Conservation (phyloP, 2,888 invertebrate genomes). For the Drosophila anceps region DNA sequence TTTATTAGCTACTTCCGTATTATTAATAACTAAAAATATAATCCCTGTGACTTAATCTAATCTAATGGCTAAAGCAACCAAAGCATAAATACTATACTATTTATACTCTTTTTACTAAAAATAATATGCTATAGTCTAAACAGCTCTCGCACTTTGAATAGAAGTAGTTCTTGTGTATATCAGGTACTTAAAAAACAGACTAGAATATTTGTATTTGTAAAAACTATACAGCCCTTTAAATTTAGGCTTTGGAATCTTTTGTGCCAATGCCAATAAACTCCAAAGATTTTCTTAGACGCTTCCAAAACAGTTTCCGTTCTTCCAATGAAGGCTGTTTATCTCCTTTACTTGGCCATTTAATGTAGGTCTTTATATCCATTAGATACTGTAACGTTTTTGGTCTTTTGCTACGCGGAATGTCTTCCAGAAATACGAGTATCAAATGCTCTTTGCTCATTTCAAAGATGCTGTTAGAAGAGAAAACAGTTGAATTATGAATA, state of each 20-base stretch:
- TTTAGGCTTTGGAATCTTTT: constrained; percentile 50
- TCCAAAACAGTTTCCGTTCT: constrained; percentile 85
- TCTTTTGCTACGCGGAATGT: constrained; percentile 87
- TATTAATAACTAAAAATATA: too few species aligned
- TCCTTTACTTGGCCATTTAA: constrained; percentile 87
- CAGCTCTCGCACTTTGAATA: background rate
- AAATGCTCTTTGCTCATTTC: constrained; percentile 88
- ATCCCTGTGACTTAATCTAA: too few species aligned
- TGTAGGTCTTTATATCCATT: constrained; percentile 90
- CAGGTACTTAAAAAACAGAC: constrained; percentile 70
- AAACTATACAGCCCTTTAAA: background rate
- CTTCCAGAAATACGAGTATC: constrained; percentile 88
- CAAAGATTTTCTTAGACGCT: constrained; percentile 81
- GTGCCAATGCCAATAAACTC: constrained; percentile 67
- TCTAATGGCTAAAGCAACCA: background rate
- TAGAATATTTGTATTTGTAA: constrained; percentile 45
- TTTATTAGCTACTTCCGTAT: too few species aligned
- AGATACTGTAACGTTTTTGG: constrained; percentile 89
- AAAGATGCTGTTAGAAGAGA: constrained; percentile 85
- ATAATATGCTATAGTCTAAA: background rate
- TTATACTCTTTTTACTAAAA: background rate
- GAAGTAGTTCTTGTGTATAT: constrained; percentile 43
- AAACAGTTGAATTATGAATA: background rate
- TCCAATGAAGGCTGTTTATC: constrained; percentile 66
- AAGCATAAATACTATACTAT: background rate